Percentiles rank a stretch among this genome's conserved stretches.
phyloP scores from a whole-genome alignment of 2,797 vertebrate species.

The Artibeus lituratus region DNA sequence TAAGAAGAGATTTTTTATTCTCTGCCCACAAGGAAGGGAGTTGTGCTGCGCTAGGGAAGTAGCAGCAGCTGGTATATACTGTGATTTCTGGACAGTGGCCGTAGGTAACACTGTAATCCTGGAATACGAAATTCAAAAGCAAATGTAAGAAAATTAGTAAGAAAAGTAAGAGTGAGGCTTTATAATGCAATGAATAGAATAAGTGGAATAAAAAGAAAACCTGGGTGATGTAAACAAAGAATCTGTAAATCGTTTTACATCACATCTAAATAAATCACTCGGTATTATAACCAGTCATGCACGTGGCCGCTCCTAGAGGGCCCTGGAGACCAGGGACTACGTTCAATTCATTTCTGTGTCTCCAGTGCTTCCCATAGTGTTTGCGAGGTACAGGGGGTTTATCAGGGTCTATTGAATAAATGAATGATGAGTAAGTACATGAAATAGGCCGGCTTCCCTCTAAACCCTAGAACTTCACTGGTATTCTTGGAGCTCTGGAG shows the following conservation, averaged over 20 bases:
- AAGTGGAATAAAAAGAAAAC: conserved; percentile 33
- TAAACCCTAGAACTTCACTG: neutral
- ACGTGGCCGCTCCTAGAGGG: neutral
- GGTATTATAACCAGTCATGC: neutral
- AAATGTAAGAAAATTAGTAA: conserved; percentile 24
- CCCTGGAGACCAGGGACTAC: neutral
- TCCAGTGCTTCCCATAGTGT: neutral
- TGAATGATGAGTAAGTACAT: neutral
- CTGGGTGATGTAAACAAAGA: neutral
- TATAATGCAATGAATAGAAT: neutral
- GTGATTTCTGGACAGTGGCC: conserved; percentile 98
- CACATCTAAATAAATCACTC: neutral
- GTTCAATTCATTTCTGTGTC: neutral
- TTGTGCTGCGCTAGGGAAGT: conserved; percentile 90
- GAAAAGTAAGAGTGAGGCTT: neutral
- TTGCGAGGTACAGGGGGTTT: neutral
- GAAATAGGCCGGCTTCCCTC: neutral
- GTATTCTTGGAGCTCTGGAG: neutral
- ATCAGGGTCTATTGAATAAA: neutral
- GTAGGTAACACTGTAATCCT: conserved; percentile 96
- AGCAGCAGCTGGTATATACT: conserved; percentile 95
- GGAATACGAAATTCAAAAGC: conserved; percentile 59
- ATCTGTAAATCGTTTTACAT: neutral
- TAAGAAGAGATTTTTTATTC: conserved; percentile 95
- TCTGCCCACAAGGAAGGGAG: conserved; percentile 92